Conservation (phyloP, 1,140 invertebrate genomes). For the Anoplophora glabripennis region DNA sequence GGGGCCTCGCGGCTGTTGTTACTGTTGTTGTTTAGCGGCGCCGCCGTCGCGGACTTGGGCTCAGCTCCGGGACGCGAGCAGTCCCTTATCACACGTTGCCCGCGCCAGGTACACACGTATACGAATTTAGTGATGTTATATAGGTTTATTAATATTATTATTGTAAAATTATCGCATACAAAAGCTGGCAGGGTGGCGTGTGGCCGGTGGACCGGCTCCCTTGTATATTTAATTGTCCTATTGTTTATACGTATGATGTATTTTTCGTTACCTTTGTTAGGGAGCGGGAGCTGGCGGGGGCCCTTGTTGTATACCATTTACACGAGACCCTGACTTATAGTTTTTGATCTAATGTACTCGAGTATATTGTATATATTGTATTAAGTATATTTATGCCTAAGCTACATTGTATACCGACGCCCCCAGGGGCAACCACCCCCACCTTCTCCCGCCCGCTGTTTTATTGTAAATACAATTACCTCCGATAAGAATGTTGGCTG, state of each 20-base stretch:
- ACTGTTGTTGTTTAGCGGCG: conserved; percentile 19
- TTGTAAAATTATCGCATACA: conserved; percentile 36
- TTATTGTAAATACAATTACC: conserved; percentile 47
- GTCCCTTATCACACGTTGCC: not conserved
- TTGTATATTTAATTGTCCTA: not conserved
- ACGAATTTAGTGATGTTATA: conserved; percentile 45
- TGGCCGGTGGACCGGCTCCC: not conserved
- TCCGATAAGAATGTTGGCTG: conserved; percentile 49
- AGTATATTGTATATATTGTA: conserved; percentile 40
- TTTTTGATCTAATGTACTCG: conserved; percentile 42
- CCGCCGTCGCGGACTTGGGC: not conserved
- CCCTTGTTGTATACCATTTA: conserved; percentile 38
- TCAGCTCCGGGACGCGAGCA: not conserved
- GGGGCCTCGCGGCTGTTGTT: conserved; percentile 18
- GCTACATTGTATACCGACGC: conserved; percentile 35
- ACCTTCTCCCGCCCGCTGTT: conserved; percentile 5
- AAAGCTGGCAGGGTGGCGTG: conserved; percentile 21
- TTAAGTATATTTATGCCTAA: conserved; percentile 38
- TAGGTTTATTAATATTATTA: conserved; percentile 41
- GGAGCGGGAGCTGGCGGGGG: conserved; percentile 27
- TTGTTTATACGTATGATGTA: conserved; percentile 22
- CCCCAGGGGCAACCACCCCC: conserved; percentile 16
- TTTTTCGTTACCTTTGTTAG: conserved; percentile 42
- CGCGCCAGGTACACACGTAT: conserved; percentile 35
- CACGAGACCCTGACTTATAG: conserved; percentile 35